Evolutionary conservation across 2,888 invertebrate genomes (phyloP), one percentile per base, ranked within the genome.

Genomic region (Stomorhina lunata): DNA sequence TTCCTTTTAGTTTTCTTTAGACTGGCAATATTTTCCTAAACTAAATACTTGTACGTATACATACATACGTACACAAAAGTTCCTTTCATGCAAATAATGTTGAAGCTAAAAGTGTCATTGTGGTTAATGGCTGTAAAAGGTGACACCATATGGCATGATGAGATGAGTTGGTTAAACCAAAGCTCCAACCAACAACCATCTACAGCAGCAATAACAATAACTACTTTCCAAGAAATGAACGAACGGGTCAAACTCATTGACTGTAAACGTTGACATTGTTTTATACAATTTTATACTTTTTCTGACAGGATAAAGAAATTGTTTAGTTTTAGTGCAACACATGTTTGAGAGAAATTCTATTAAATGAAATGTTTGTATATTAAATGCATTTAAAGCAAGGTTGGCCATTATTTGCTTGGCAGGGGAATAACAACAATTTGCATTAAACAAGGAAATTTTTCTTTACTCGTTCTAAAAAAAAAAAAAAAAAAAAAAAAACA

Each of bases 81-180:
- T n/a, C 1, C 20, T 78, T 78, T 65, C 69, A 82, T 78, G 78
- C 75, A 78, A 82, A 82, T 78, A 82, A 50, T 82, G 34, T 79
- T 65, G 12, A 10, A 59, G 65, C 43, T 59, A 78, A 79, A 69
- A 82, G 73, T 82, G 68, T 75, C 78, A 75, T 75, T 82, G 81
- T 57, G 78, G 78, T 82, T 82, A 82, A 82, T 82, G 81, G 75
- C 69, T 79, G 75, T 71, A 78, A 82, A 75, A 82, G 81, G 81
- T 82, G 81, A 65, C 81, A 79, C 65, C 81, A 78, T 82, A 71
- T 82, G 81, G 81, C 40, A 57, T 61, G 25, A 73, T 73, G 63
- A 65, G 73, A 78, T 77, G 77, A 65, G 73, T 50, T 65, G 75
- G 63, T 63, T 65, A 45, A 73, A 57, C 20, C 15, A 68, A 53